These are phyloP conservation scores for Plagodis pulveraria DNA, from an alignment of 2,888 invertebrate genomes.

Conservation along the genomic window DNA sequence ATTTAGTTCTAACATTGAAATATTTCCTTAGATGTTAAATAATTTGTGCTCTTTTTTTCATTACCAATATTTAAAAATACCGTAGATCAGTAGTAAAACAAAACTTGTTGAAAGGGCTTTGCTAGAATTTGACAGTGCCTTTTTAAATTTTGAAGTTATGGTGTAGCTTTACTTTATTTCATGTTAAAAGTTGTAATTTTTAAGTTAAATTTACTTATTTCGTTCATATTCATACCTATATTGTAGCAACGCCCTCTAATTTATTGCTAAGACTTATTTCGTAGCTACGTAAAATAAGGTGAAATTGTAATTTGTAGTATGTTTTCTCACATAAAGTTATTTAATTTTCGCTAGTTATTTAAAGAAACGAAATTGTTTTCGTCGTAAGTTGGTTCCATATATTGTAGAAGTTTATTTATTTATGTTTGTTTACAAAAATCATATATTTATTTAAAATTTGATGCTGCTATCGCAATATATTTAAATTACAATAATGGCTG, in stretches of 20 bases:
- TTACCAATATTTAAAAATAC: no score
- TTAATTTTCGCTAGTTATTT: constrained; percentile 3
- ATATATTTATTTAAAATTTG: constrained; percentile 7
- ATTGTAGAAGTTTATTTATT: constrained; percentile 26
- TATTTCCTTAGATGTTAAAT: no score
- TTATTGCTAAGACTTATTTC: constrained; percentile 11
- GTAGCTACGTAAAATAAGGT: constrained; percentile 11
- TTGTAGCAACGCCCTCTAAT: constrained; percentile 13
- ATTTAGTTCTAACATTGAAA: no score
- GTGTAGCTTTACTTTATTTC: no score
- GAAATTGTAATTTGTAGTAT: constrained; percentile 11
- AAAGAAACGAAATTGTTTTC: constrained; percentile 15
- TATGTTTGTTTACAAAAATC: constrained; percentile 16
- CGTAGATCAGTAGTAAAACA: no score
- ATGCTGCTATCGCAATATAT: constrained; percentile 20
- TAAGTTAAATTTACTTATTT: no score
- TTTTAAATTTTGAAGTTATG: no score
- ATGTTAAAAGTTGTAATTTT: no score
- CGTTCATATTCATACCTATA: background rate
- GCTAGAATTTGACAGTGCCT: no score
- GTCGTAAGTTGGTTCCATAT: constrained; percentile 21
- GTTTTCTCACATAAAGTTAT: constrained; percentile 4
- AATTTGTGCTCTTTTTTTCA: no score
- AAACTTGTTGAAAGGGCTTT: no score
- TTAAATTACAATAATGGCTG: constrained; percentile 7